Percentiles rank a stretch among this genome's conserved stretches.
These are phyloP conservation scores for Hippotragus niger DNA, from an alignment of 2,113 vertebrate genomes.

Conservation along the genomic window DNA sequence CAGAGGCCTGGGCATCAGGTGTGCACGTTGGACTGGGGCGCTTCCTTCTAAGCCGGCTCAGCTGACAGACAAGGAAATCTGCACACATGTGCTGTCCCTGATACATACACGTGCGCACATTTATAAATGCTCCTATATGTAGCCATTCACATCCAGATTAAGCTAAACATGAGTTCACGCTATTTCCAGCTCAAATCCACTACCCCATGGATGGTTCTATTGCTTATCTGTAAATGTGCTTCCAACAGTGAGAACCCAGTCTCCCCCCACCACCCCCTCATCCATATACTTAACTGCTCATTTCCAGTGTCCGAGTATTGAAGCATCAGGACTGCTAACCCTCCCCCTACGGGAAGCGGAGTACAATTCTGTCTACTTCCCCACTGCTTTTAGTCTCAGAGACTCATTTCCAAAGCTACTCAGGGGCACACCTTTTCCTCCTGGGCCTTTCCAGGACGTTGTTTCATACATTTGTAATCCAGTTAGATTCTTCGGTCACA, in stretches of 20 bases:
- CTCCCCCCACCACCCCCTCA: neutral
- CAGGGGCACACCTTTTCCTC: neutral
- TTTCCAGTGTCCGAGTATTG: fast-evolving
- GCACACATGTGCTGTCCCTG: too few relatives aligned
- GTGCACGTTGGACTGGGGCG: neutral
- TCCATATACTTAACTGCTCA: neutral
- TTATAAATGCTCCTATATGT: neutral
- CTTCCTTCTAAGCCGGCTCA: neutral
- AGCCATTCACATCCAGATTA: neutral
- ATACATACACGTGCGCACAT: fast-evolving
- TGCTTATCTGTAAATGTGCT: neutral
- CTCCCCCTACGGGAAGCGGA: neutral
- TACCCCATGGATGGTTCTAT: neutral
- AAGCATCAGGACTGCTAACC: neutral
- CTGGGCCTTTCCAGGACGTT: neutral
- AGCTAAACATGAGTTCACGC: neutral
- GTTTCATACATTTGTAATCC: neutral
- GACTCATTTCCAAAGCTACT: neutral
- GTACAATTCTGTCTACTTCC: fast-evolving
- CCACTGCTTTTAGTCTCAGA: neutral
- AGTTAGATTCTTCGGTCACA: neutral
- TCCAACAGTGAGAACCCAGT: neutral
- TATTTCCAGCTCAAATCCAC: neutral
- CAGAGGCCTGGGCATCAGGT: neutral
- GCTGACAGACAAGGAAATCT: neutral